Percentiles rank a stretch among this genome's conserved stretches.
Conservation (phyloP, 2,113 vertebrate genomes). For the Myocastor coypus region DNA sequence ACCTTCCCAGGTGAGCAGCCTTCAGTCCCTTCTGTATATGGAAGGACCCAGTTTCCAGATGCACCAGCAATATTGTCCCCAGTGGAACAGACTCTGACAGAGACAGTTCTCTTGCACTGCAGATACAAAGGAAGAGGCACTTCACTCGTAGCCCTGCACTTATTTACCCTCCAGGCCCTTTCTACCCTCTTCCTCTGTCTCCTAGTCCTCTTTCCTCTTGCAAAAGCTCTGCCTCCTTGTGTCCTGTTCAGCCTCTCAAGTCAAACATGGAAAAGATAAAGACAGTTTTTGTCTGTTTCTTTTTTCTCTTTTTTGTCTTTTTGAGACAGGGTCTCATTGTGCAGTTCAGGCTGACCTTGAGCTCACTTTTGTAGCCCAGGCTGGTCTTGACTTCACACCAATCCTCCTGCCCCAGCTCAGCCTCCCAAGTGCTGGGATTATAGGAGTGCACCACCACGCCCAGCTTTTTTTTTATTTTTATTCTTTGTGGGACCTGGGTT, state of each 20-base stretch:
- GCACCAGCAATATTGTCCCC: background rate
- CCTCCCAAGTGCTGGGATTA: too few species aligned
- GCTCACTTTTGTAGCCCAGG: too few species aligned
- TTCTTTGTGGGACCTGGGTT: too few species aligned
- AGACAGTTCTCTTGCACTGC: background rate
- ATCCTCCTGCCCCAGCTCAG: too few species aligned
- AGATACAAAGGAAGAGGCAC: background rate
- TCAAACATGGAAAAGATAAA: background rate
- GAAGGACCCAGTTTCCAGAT: background rate
- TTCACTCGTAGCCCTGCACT: too few species aligned
- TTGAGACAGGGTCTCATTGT: too few species aligned
- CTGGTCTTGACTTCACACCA: too few species aligned
- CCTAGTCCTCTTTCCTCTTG: background rate
- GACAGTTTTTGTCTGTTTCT: background rate
- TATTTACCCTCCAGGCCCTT: background rate
- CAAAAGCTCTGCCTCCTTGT: background rate
- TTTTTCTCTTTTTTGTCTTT: too few species aligned
- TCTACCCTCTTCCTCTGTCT: background rate
- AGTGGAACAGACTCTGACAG: too few species aligned
- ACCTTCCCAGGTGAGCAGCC: background rate
- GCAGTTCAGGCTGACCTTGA: too few species aligned
- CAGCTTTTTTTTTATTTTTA: too few species aligned
- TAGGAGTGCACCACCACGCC: too few species aligned
- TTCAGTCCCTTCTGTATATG: background rate
- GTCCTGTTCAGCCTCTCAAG: background rate